A percentile compares a stretch with the other conserved stretches of the same genome.
phyloP scores from a whole-genome alignment of 1,140 invertebrate genomes.

The Manduca sexta region DNA sequence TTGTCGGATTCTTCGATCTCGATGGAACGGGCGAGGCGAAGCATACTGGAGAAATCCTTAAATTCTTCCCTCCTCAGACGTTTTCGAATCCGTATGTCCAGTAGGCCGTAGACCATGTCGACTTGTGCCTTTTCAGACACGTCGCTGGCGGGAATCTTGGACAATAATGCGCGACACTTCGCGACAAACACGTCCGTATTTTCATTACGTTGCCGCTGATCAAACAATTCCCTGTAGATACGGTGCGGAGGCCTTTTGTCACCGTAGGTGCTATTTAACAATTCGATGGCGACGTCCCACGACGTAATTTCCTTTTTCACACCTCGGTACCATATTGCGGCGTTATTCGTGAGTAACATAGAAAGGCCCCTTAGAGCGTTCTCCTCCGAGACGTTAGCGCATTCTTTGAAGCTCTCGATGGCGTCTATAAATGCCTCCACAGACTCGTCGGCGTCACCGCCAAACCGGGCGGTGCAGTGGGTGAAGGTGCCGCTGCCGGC shows the following conservation, averaged over 20 bases:
- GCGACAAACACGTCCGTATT: constrained; percentile 15
- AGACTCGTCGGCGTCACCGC: constrained; percentile 5
- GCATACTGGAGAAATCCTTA: not conserved
- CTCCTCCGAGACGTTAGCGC: not conserved
- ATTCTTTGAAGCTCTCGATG: constrained; percentile 1
- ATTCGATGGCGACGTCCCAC: not conserved
- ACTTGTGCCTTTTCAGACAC: constrained; percentile 10
- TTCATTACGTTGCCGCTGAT: constrained; percentile 2
- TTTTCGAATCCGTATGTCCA: not conserved
- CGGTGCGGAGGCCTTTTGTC: constrained; percentile 2
- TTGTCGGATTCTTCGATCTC: constrained; percentile 3
- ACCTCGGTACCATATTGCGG: constrained; percentile 13
- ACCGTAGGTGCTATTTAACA: not conserved
- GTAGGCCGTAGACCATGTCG: constrained; percentile 13
- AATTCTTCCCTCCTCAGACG: not conserved
- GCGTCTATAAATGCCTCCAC: constrained; percentile 2
- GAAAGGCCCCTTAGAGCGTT: not conserved
- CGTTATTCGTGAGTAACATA: too few species aligned
- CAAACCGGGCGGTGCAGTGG: constrained; percentile 2
- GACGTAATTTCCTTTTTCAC: not conserved
- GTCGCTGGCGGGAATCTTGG: constrained; percentile 7
- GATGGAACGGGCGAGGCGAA: not conserved
- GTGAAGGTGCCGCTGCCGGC: constrained; percentile 1
- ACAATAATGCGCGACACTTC: constrained; percentile 6
- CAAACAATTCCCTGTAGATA: constrained; percentile 22